Conservation (phyloP, 1,140 invertebrate genomes). For the Diabrotica virgifera region DNA sequence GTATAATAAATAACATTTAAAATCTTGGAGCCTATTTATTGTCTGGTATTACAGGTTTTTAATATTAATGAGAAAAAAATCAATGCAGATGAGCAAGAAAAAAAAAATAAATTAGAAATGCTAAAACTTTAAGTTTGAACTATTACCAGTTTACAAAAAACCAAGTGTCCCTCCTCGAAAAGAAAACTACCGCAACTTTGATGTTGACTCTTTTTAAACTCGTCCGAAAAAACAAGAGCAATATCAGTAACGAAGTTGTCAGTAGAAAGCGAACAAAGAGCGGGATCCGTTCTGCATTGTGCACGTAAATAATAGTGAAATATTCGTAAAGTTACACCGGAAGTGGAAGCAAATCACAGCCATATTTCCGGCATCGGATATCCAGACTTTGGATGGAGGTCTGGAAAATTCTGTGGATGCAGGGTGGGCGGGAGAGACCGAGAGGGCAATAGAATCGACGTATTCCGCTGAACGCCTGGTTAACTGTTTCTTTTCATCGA, state of each 20-base stretch:
- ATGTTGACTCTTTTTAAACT: no score
- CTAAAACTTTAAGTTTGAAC: no score
- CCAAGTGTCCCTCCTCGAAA: no score
- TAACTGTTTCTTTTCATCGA: conserved; percentile 2
- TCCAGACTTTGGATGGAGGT: conserved; percentile 19
- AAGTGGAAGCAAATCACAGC: conserved; percentile 35
- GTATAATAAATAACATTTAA: no score
- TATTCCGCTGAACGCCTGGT: neutral
- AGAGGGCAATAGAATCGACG: neutral
- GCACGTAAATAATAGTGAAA: conserved; percentile 38
- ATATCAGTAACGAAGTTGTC: neutral
- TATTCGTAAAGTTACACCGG: conserved; percentile 39
- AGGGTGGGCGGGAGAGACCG: conserved; percentile 10
- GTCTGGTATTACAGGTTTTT: no score
- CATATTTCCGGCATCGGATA: conserved; percentile 38
- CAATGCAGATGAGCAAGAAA: no score
- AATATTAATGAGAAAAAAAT: no score
- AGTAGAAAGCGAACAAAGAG: conserved; percentile 25
- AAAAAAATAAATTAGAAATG: no score
- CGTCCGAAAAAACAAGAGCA: conserved; percentile 4
- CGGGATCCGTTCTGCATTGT: conserved; percentile 31
- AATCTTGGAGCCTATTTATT: no score
- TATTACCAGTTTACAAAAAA: no score
- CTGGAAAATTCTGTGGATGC: conserved; percentile 4
- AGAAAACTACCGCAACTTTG: no score